Base-by-base conservation (phyloP, 1,140 invertebrate species). In the Spodoptera frugiperda region DNA sequence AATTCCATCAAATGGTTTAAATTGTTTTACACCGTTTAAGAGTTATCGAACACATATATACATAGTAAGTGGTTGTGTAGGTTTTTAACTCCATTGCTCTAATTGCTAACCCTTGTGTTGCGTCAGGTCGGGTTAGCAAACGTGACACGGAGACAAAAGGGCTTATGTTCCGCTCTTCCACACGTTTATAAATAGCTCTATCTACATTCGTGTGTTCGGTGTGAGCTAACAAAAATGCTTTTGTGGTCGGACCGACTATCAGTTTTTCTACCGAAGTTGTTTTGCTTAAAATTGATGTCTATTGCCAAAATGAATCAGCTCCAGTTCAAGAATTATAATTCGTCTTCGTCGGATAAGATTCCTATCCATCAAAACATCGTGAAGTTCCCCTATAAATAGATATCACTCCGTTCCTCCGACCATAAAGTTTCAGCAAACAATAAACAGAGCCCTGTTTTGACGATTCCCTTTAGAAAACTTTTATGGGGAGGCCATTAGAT, bases 51-150 rank as follows among this genome's bases (percentile, higher is more conserved):
- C 6, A 12, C n/a, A 15, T 63, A 44, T n/a, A n/a, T n/a, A n/a
- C n/a, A n/a, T 15, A 63, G 59, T 8, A 30, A 25, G 21, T 57
- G 54, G 54, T 11, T 25, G 25, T 14, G 21, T 57, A 57, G 54
- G 6, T 44, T 63, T 63, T 63, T 63, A 19, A 63, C 59, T 19
- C 33, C 15, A 63, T 63, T 61, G 30, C 57, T 61, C 15, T 61
- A 61, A 61, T 61, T 44, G 33, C 17, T 63, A 63, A 33, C 15
- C 59, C 59, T 44, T 63, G 59, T 39, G 33, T 25, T 57, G 54
- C 21, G 33, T 63, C 44, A 63, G 59, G 33, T 19, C 59, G 59
- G 59, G 59, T 63, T 33, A 63, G 33, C 15, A 19, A 63, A 63
- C 59, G 33, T 63, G 33, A 46, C 59, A 17, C 30, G 15, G 33